Conservation (phyloP, 2,797 vertebrate genomes). For the Arctocebus calabarensis region DNA sequence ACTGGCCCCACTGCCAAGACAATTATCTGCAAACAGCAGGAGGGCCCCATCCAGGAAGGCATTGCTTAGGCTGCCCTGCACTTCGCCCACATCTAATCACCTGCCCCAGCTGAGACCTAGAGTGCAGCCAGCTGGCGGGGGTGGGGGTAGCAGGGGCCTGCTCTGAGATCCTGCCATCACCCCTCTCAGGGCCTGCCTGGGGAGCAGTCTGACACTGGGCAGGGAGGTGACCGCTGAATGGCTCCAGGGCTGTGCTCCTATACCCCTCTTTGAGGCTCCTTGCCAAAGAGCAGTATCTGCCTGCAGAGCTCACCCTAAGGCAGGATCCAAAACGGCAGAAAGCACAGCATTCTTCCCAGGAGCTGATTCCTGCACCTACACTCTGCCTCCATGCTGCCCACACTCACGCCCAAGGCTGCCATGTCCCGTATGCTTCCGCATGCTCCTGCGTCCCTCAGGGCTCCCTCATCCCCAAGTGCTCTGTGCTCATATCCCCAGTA, state of each 20-base stretch:
- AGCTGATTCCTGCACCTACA: not conserved
- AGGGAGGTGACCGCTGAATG: not conserved
- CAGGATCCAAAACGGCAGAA: not conserved
- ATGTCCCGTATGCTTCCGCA: too few relatives aligned
- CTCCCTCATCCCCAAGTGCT: too few relatives aligned
- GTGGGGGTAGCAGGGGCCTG: not conserved
- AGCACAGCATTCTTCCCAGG: not conserved
- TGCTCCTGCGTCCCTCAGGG: too few relatives aligned
- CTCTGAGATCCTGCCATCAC: not conserved
- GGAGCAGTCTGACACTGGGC: not conserved
- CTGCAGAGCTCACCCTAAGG: not conserved
- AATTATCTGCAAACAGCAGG: not conserved
- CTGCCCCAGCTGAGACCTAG: not conserved
- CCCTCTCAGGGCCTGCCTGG: not conserved
- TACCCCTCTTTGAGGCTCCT: not conserved
- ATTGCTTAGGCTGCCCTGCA: not conserved
- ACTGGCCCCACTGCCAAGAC: not conserved
- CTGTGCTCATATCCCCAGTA: not conserved
- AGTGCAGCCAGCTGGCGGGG: not conserved
- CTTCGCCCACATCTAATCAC: not conserved
- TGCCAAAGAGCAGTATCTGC: not conserved
- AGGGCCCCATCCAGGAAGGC: fast-evolving
- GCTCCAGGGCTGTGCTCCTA: not conserved
- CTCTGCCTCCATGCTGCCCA: not conserved
- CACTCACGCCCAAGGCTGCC: not conserved